A percentile compares a stretch with the other conserved stretches of the same genome.
These are phyloP conservation scores for Fregetta grallaria DNA, from an alignment of 2,113 vertebrate species.

Conservation along the genomic window DNA sequence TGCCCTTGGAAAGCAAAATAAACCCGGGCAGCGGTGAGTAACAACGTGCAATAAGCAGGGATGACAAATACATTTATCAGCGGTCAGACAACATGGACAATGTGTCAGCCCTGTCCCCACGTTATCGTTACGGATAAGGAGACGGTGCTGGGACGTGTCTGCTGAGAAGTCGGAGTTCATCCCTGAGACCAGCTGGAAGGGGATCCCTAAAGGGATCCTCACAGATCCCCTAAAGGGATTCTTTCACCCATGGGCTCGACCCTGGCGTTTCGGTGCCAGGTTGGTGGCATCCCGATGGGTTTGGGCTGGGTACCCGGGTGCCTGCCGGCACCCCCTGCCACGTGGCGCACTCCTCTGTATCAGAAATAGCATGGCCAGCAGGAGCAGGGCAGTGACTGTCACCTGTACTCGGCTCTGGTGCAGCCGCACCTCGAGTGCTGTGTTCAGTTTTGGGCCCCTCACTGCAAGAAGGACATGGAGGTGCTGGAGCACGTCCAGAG, in stretches of 20 bases:
- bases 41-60: not conserved
- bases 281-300: not conserved
- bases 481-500: too few species aligned
- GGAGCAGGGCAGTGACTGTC: too few species aligned
- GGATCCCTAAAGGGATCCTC: not conserved
- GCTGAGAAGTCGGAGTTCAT: not conserved
- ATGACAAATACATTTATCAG: not conserved
- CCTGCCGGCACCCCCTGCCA: too few species aligned
- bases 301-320: accelerated
- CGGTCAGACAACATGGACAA: accelerated
- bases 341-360: too few species aligned
- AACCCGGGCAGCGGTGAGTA: not conserved
- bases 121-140: not conserved
- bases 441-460: too few species aligned
- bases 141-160: not conserved
- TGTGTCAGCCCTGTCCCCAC: not conserved
- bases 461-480: too few species aligned
- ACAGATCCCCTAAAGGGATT: not conserved
- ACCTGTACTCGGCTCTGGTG: too few species aligned
- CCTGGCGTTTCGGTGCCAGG: not conserved
- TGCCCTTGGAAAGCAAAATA: not conserved
- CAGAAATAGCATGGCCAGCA: too few species aligned
- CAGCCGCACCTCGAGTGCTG: too few species aligned
- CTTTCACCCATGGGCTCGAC: not conserved
- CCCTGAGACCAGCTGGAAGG: not conserved